Evolutionary conservation across 2,888 invertebrate genomes (phyloP).

Genomic region (Nymphalis polychloros): DNA sequence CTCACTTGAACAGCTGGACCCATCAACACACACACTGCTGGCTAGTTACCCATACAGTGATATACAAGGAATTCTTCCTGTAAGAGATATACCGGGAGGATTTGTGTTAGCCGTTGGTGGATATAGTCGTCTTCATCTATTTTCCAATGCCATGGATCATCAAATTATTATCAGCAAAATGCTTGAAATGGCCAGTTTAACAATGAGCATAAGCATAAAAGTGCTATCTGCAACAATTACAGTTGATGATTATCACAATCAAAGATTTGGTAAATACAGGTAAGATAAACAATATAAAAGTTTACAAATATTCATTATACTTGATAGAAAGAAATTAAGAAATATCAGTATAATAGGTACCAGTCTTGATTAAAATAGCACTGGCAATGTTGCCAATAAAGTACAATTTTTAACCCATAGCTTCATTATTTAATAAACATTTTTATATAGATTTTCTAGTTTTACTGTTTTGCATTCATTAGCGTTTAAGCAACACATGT

Average conservation of each 20-base stretch:
- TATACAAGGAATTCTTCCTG: constrained; percentile 81
- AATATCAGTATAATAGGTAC: too few species aligned
- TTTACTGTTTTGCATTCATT: too few species aligned
- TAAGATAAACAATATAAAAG: constrained; percentile 52
- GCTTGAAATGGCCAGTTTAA: constrained; percentile 89
- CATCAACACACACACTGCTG: constrained; percentile 89
- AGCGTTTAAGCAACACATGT: too few species aligned
- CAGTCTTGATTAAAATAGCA: too few species aligned
- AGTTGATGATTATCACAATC: constrained; percentile 91
- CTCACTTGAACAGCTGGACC: constrained; percentile 95
- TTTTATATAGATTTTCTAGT: too few species aligned
- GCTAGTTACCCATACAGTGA: constrained; percentile 82
- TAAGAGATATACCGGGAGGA: constrained; percentile 95
- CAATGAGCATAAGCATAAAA: constrained; percentile 91
- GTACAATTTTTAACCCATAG: too few species aligned
- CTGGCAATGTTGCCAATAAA: too few species aligned
- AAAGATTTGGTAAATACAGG: constrained; percentile 96
- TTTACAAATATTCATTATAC: not conserved
- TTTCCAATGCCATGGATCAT: constrained; percentile 89
- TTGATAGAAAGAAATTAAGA: not conserved
- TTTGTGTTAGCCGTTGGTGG: constrained; percentile 96
- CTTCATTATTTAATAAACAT: too few species aligned
- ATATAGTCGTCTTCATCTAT: constrained; percentile 94
- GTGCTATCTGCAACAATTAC: constrained; percentile 91
- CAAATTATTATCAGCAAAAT: constrained; percentile 94